Evolutionary conservation across 92 coral and sea anemone genomes (phyloP), one percentile per base, ranked within the genome.

Genomic region (Ricordea florida): DNA sequence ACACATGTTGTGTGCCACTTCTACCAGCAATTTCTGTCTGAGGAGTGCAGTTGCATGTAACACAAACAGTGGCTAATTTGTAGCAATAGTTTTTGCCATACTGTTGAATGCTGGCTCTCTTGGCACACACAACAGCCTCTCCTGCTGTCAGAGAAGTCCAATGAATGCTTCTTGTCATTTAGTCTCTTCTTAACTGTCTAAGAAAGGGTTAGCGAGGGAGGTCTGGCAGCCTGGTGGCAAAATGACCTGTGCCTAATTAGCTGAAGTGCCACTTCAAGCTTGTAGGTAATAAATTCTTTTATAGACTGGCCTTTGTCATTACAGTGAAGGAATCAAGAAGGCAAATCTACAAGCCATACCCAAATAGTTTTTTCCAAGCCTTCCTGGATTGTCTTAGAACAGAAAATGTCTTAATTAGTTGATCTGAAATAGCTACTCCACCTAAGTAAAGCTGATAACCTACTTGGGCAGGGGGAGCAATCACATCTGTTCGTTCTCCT

Each of bases 111-210:
- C 25, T 11, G 26, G 57, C 86, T 35, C 15, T 49, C 66, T 53
- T 72, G 26, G 86, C 79, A 80, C 86, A 80, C 17, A 70, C 67
- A 49, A 80, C 79, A 60, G 53, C 61, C 86, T 38, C 28, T 62
- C 35, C 82, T 76, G 48, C 26, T 24, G 9, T 28, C 43, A 76
- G 72, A 23, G 15, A 76, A 52, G 48, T 26, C 35, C 30, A 63
- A 10, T 21, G 6, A 28, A 51, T 76, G 82, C 22, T 27, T 14
- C 15, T 11, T 26, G 17, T 40, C 66, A 76, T 63, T 53, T 6
- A 76, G 58, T 27, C 74, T 49, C 41, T 8, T 36, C 9, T 35
- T 24, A 40, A 50, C 82, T 0, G 33, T 32, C 17, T 25, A 62
- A 13, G 72, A 36, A 1, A 37, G 49, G 22, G 52, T 51, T 17